phyloP scores from a whole-genome alignment of 2,797 vertebrate species.

The Bradypus variegatus region DNA sequence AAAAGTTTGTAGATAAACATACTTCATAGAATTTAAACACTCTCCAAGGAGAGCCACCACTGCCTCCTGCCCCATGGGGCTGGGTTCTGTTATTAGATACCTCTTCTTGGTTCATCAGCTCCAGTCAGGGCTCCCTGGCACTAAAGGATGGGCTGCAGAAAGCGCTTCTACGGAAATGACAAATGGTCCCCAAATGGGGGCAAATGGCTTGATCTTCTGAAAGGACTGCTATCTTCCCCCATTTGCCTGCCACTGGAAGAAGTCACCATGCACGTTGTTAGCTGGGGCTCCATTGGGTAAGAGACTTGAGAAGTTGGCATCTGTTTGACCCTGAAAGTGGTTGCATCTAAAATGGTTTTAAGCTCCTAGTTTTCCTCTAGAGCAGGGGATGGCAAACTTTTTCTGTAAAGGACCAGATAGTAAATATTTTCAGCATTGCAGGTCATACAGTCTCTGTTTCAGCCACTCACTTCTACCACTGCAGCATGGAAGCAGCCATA shows the following conservation, averaged over 20 bases:
- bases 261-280: background rate
- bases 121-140: background rate
- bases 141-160: background rate
- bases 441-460: background rate
- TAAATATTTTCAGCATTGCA: background rate
- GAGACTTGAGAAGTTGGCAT: background rate
- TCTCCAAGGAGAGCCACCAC: background rate
- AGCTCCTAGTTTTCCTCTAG: background rate
- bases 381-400: background rate
- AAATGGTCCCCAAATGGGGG: background rate
- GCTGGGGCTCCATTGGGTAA: background rate
- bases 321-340: background rate
- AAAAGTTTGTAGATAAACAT: background rate
- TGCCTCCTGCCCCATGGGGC: rapidly evolving
- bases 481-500: background rate
- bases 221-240: background rate
- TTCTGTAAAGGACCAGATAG: background rate
- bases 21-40: background rate
- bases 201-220: background rate
- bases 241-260: background rate
- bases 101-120: background rate
- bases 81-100: rapidly evolving
- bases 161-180: background rate
- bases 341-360: background rate
- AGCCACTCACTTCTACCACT: background rate